These are phyloP conservation scores for Pitangus sulphuratus DNA, from an alignment of 2,797 vertebrate species.

Conservation along the genomic window DNA sequence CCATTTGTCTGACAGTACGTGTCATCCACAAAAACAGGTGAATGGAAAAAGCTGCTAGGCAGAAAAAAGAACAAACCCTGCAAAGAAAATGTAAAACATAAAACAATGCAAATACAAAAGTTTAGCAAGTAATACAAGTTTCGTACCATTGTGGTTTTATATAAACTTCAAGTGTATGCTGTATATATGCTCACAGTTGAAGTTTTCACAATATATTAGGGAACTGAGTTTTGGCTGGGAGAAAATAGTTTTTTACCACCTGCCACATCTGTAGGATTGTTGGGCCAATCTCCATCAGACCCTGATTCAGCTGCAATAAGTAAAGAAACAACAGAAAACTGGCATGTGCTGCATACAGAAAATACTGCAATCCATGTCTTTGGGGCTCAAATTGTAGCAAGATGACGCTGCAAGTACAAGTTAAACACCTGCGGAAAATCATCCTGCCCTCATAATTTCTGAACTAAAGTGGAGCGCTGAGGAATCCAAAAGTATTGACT, in stretches of 20 bases:
- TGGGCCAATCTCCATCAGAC: neutral
- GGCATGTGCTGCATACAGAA: neutral
- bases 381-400: neutral
- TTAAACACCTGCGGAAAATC: neutral
- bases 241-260: neutral
- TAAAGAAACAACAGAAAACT: neutral
- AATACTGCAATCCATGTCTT: fast-evolving
- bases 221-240: neutral
- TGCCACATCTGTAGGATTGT: neutral
- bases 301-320: neutral
- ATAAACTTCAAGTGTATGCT: neutral
- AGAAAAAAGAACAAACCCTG: neutral
- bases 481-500: neutral
- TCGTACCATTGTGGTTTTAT: neutral
- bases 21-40: neutral
- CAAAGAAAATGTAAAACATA: neutral
- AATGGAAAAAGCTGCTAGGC: neutral
- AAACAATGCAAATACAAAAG: neutral
- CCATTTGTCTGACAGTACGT: neutral
- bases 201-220: neutral
- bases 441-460: neutral
- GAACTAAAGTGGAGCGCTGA: neutral
- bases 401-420: neutral
- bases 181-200: neutral
- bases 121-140: neutral